Base-by-base conservation (phyloP, 2,113 vertebrate genomes). In the Eclectus roratus region DNA sequence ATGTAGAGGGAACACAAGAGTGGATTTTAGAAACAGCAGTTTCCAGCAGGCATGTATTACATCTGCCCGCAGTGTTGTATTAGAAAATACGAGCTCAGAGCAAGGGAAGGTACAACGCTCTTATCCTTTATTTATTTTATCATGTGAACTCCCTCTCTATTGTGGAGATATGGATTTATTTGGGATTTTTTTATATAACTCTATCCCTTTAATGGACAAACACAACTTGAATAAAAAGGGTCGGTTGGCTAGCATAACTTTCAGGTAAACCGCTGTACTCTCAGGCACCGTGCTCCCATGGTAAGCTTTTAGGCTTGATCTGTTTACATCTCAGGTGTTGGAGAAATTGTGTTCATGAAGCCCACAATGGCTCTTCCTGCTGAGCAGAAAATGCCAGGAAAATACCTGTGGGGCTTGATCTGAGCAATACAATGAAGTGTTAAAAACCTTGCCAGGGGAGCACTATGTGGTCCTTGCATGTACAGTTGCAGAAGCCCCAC, bases 391-490 rank as follows among this genome's bases (percentile, higher is more conserved):
- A 61, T 1, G 2, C 24, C 44, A 9, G 47, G 15, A 50, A 58
- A 44, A 6, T 1, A 5, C 8, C 31, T 31, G 1, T 0, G 1
- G n/a, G 41, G 33, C 69, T 68, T 80, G 43, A 12, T 43, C 1
- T 8, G 16, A 63, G 64, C 70, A 41, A 49, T 9, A 6, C 41
- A 56, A n/a, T 0, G 1, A 20, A 3, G 11, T 1, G 6, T 28
- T 47, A 21, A 6, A 28, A 43, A 17, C 7, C 52, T 25, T 41
- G 8, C n/a, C 33, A 25, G 19, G n/a, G 13, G 21, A 43, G 20
- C 64, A 9, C 7, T 47, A 2, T 1, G 1, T 11, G 23, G 17
- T 27, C 16, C 18, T 15, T 17, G 23, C 53, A 11, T 2, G 20
- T 18, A 29, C 6, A 19, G 52, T 3, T 18, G 41, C 47, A 46